Conservation (phyloP, 2,888 invertebrate species). For the Tinea trinotella region DNA sequence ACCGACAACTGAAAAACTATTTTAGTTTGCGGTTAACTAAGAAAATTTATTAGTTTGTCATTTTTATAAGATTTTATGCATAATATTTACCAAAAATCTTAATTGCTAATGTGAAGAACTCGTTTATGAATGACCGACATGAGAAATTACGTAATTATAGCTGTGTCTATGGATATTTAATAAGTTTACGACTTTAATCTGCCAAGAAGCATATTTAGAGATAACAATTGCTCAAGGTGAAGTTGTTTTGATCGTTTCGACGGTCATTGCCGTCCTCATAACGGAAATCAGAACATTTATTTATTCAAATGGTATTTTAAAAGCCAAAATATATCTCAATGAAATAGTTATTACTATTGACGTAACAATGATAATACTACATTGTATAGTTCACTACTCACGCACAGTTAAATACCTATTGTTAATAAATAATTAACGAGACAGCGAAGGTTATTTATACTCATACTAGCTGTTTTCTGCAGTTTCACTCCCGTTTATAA, state of each 20-base stretch:
- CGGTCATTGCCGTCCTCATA: not conserved
- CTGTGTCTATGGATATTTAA: too few species aligned
- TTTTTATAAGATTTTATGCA: too few species aligned
- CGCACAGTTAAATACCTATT: not conserved
- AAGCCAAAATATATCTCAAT: not conserved
- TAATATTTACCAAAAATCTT: too few species aligned
- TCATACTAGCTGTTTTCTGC: too few species aligned
- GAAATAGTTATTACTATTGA: not conserved
- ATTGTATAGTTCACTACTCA: not conserved
- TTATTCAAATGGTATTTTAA: slow-evolving; percentile 1
- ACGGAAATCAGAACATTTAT: not conserved
- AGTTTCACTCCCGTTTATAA: too few species aligned
- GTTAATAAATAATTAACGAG: not conserved
- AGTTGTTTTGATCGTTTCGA: not conserved
- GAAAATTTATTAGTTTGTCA: too few species aligned
- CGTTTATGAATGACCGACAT: too few species aligned
- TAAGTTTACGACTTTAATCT: not conserved
- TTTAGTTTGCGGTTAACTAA: too few species aligned
- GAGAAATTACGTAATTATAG: too few species aligned
- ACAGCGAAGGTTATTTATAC: too few species aligned
- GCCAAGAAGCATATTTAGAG: not conserved
- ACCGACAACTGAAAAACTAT: too few species aligned
- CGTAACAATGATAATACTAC: not conserved
- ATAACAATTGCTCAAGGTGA: not conserved
- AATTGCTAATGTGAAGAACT: too few species aligned